Conservation (phyloP, 2,797 vertebrate genomes). For the Falco columbarius region DNA sequence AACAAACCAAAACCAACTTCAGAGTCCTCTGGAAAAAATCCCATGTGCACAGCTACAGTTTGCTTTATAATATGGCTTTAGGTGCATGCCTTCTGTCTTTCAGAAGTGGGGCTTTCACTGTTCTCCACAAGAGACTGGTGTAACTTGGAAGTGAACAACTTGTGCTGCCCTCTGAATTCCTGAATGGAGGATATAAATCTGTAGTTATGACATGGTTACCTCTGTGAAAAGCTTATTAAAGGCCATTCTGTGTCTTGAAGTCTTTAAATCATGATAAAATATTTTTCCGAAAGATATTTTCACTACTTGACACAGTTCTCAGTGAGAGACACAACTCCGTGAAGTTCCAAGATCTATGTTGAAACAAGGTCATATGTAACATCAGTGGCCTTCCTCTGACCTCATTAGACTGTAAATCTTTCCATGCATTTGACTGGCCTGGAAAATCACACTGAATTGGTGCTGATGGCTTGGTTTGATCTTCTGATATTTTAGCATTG, state of each 20-base stretch:
- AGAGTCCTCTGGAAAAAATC: background rate
- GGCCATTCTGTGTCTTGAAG: background rate
- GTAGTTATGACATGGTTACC: background rate
- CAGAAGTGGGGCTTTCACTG: background rate
- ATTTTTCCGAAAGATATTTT: background rate
- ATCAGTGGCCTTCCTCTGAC: background rate
- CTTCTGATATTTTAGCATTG: background rate
- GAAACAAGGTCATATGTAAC: background rate
- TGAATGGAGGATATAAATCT: background rate
- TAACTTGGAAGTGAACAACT: background rate
- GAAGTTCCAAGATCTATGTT: background rate
- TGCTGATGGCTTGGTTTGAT: background rate
- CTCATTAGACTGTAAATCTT: background rate
- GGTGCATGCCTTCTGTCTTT: background rate
- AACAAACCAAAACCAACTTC: background rate
- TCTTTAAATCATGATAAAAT: background rate
- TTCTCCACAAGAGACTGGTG: background rate
- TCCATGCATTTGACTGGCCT: background rate
- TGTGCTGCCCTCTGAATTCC: background rate
- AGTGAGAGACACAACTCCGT: background rate
- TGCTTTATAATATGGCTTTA: background rate
- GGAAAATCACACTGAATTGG: background rate
- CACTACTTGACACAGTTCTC: background rate
- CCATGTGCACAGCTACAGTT: background rate
- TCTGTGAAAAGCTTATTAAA: background rate